A percentile compares a stretch with the other conserved stretches of the same genome.
These are phyloP conservation scores for Philopotamus ludificatus DNA, from an alignment of 1,140 invertebrate species.

Conservation along the genomic window DNA sequence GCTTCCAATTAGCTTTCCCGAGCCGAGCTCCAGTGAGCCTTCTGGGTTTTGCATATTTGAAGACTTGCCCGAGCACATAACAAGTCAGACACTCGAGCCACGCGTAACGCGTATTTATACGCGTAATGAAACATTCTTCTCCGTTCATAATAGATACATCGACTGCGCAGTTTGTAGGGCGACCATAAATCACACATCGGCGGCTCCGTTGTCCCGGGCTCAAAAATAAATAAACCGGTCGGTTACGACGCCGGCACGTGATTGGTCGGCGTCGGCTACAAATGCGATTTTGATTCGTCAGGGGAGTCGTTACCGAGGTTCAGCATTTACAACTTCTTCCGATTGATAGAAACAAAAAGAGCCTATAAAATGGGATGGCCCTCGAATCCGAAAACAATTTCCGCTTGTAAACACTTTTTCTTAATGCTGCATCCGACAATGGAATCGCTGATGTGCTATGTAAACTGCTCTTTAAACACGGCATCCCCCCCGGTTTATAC, in stretches of 20 bases:
- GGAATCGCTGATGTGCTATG: neutral
- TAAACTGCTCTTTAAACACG: neutral
- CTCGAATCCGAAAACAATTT: neutral
- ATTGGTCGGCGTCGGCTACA: neutral
- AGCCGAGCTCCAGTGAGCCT: no score
- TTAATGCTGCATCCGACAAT: neutral
- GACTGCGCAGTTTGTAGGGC: no score
- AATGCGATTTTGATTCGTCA: neutral
- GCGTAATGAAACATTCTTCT: neutral
- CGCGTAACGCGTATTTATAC: no score
- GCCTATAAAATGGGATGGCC: neutral
- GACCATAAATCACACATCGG: neutral
- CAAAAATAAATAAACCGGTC: neutral
- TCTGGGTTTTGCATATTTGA: no score
- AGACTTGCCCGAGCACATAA: no score
- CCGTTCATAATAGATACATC: neutral
- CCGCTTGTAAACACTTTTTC: neutral
- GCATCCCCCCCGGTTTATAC: no score
- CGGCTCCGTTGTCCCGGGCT: neutral
- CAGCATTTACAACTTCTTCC: neutral
- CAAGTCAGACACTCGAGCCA: no score
- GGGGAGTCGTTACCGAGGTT: neutral
- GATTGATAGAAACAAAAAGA: neutral
- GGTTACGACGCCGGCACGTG: neutral
- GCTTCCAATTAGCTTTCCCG: no score